phyloP scores from a whole-genome alignment of 2,113 vertebrate species.

The Monopterus albus region DNA sequence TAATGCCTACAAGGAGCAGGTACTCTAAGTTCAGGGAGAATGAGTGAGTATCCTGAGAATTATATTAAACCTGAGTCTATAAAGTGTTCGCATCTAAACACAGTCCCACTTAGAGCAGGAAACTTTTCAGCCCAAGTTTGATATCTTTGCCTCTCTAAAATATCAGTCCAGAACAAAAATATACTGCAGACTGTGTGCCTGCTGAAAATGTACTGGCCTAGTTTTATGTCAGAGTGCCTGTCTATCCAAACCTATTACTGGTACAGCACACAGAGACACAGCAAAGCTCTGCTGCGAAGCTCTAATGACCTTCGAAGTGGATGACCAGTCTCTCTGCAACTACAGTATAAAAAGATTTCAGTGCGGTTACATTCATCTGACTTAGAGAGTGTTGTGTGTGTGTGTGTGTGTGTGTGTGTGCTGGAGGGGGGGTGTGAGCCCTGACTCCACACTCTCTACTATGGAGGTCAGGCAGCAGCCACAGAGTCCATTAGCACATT shows the following conservation, averaged over 20 bases:
- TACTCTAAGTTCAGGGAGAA: background rate
- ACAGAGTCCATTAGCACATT: constrained; percentile 79
- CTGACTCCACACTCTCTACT: constrained; percentile 34
- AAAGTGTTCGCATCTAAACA: constrained; percentile 3
- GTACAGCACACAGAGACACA: constrained; percentile 8
- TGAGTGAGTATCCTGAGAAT: background rate
- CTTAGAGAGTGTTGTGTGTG: constrained; percentile 32
- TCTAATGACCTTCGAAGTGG: constrained; percentile 40
- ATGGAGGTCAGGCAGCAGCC: constrained; percentile 62
- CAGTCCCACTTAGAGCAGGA: too few relatives aligned
- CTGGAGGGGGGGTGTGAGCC: constrained; percentile 21
- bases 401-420: too few relatives aligned
- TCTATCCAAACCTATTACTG: constrained; percentile 43
- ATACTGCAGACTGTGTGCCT: background rate
- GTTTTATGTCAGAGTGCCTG: constrained; percentile 24
- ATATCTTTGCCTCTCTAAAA: background rate
- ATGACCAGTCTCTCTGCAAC: constrained; percentile 28
- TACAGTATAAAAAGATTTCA: constrained; percentile 68
- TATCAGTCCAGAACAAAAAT: constrained; percentile 11
- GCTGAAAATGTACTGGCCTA: constrained; percentile 12
- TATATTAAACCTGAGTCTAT: background rate
- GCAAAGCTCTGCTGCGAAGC: constrained; percentile 21
- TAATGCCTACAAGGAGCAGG: background rate
- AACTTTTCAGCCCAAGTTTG: background rate
- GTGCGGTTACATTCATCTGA: constrained; percentile 47